Evolutionary conservation across 2,113 vertebrate genomes (phyloP), one percentile per base, ranked within the genome.

Genomic region (Chaetura pelagica): DNA sequence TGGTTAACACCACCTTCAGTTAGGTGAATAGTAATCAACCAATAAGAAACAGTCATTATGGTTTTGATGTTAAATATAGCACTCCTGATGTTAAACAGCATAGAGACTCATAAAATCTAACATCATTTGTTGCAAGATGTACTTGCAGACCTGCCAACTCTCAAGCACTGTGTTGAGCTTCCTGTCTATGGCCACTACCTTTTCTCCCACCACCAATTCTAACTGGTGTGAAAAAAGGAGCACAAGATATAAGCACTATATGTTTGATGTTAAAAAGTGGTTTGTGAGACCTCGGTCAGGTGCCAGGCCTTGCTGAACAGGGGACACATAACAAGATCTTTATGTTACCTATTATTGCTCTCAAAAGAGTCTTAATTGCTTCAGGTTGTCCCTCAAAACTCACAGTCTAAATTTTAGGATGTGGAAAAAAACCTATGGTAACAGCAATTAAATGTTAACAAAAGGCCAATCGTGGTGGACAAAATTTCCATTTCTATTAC

Each of bases 381-480:
- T 87, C 73, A 89, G 35, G 5, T 67, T 78, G 42, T 38, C 42
- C 55, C 12, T 69, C n/a, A 64, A 73, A 74, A 34, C 15, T 68
- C 73, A 80, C 17, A 59, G 22, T 46, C 48, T 85, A 35, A 38
- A 64, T 85, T 84, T 59, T 64, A 79, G 87, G 15, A 44, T 57
- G 7, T 64, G 40, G 12, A 63, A 80, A 40, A 83, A 83, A 46
- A 0, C 0, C 0, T 29, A 68, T 6, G 4, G 51, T 42, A 51
- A 40, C 58, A 92, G 11, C 38, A 83, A 42, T 29, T 57, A 35
- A 61, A 64, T 11, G 69, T 62, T 6, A 75, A 72, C 19, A n/a
- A 55, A 86, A 91, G 79, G 7, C 4, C 6, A 74, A 3, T 13
- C 51, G 18, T 48, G 21, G 10, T 61, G 19, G 27, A 63, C 35